Percentiles rank a stretch among this genome's conserved stretches.
Evolutionary conservation across 2,113 vertebrate species (phyloP).

Genomic region (Gymnorhina tibicen): DNA sequence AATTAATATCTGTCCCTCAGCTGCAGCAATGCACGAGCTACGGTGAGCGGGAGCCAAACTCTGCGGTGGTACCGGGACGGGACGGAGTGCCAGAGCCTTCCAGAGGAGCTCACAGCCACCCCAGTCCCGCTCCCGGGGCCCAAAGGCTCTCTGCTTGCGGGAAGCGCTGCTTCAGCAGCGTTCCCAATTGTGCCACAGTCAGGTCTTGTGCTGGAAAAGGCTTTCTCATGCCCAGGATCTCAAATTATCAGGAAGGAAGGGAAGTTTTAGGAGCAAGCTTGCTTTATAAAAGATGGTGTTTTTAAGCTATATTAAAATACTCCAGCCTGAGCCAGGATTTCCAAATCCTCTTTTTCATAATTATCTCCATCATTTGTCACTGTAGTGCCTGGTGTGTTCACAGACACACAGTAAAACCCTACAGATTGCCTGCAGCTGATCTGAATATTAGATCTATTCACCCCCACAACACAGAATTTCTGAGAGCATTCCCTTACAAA

Average conservation of each 20-base stretch:
- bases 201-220: neutral
- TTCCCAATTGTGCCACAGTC: neutral
- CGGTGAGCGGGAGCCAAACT: neutral
- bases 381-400: neutral
- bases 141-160: neutral
- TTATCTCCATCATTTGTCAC: neutral
- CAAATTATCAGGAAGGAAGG: neutral
- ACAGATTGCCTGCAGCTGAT: neutral
- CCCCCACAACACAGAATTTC: neutral
- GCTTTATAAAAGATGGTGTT: neutral
- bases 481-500: neutral
- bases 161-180: neutral
- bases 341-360: neutral
- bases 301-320: neutral
- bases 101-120: neutral
- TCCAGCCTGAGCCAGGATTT: neutral
- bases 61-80: fast-evolving
- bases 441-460: neutral
- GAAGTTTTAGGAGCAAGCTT: neutral
- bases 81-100: neutral
- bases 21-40: neutral
- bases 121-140: neutral
- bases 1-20: neutral
- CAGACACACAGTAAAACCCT: neutral
- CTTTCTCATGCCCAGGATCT: neutral